These are phyloP conservation scores for Amia ocellicauda DNA, from an alignment of 2,113 vertebrate genomes.

Conservation along the genomic window DNA sequence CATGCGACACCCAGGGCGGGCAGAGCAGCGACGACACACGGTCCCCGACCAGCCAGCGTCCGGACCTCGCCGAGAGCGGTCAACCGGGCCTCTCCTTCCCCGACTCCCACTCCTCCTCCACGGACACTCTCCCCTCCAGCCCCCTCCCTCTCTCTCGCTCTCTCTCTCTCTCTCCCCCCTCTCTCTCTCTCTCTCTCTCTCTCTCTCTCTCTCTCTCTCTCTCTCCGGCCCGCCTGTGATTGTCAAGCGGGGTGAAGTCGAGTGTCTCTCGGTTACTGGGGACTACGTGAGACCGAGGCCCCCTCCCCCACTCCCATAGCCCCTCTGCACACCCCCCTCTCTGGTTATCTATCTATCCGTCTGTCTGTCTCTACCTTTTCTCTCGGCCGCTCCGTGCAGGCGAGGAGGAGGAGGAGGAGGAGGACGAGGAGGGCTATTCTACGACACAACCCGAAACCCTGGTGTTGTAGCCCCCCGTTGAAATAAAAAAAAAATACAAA, in stretches of 20 bases:
- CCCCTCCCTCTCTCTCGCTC: constrained; percentile 13
- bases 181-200: constrained; percentile 23
- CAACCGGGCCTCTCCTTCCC: constrained; percentile 19
- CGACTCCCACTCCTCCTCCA: constrained; percentile 26
- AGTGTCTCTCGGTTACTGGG: constrained; percentile 49
- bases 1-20: constrained; percentile 26
- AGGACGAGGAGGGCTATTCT: constrained; percentile 29
- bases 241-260: constrained; percentile 49
- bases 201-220: constrained; percentile 29
- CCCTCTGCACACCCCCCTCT: constrained; percentile 28
- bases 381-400: background rate
- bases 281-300: constrained; percentile 66
- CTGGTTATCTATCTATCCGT: background rate
- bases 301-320: constrained; percentile 41
- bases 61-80: constrained; percentile 20
- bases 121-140: constrained; percentile 16
- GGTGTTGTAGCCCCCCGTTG: constrained; percentile 41
- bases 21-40: background rate
- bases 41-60: constrained; percentile 20
- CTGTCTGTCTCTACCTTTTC: constrained; percentile 7
- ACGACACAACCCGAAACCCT: too few relatives aligned
- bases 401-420: constrained; percentile 1
- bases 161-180: constrained; percentile 50
- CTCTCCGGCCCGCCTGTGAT: constrained; percentile 48
- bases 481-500: too few relatives aligned